Evolutionary conservation across 2,888 invertebrate species (phyloP).

Genomic region (Psylliodes chrysocephalus): DNA sequence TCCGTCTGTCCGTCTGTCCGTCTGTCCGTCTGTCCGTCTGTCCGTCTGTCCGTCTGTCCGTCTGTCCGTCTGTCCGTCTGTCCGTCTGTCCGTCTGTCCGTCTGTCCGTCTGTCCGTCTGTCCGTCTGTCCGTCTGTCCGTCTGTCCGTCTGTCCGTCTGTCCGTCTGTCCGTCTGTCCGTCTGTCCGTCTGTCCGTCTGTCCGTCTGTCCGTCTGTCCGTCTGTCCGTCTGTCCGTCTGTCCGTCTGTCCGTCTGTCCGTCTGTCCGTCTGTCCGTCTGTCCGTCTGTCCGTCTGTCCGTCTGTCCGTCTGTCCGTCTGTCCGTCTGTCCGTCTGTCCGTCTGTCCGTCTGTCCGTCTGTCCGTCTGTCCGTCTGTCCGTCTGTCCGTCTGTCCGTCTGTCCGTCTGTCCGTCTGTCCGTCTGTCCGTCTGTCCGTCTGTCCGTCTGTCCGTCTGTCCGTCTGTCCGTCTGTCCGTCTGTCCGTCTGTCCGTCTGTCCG

Average conservation of each 20-base stretch:
- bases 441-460: constrained; percentile 25
- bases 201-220: too few species aligned
- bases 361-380: constrained; percentile 27
- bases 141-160: constrained; percentile 28
- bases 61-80: constrained; percentile 33
- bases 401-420: constrained; percentile 32
- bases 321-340: constrained; percentile 25
- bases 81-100: constrained; percentile 14
- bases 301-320: constrained; percentile 33
- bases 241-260: constrained; percentile 17
- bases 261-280: constrained; percentile 16
- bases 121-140: constrained; percentile 20
- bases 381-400: constrained; percentile 32
- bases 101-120: constrained; percentile 23
- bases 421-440: constrained; percentile 23
- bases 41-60: constrained; percentile 30
- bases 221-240: too few species aligned
- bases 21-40: constrained; percentile 26
- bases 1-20: constrained; percentile 34
- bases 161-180: constrained; percentile 19
- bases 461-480: constrained; percentile 32
- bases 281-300: constrained; percentile 32
- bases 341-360: constrained; percentile 28
- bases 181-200: constrained; percentile 19
- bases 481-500: constrained; percentile 33